phyloP scores from a whole-genome alignment of 2,888 invertebrate species.

The Drosophila atroscutellata region DNA sequence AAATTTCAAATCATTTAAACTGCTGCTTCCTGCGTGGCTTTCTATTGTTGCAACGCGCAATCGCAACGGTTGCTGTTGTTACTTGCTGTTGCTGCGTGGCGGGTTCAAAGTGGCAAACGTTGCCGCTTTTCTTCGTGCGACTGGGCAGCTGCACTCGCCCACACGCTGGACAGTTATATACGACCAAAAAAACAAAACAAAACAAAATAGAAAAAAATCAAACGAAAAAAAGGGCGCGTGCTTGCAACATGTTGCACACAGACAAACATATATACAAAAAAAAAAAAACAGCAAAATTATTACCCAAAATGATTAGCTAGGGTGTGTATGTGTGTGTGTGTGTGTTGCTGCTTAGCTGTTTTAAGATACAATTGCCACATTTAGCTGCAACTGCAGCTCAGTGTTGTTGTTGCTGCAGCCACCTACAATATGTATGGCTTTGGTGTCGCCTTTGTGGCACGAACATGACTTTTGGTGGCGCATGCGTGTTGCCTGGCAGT shows the following conservation, averaged over 20 bases:
- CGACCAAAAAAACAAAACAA: slow-evolving; percentile 19
- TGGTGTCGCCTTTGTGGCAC: slow-evolving; percentile 77
- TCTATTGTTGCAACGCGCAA: slow-evolving; percentile 56
- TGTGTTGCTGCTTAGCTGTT: slow-evolving; percentile 53
- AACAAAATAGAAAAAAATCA: neutral
- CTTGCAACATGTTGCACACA: slow-evolving; percentile 58
- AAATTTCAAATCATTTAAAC: slow-evolving; percentile 71
- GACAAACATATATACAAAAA: slow-evolving; percentile 22
- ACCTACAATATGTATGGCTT: slow-evolving; percentile 78
- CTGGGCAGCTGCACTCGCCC: slow-evolving; percentile 46
- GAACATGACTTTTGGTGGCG: slow-evolving; percentile 80
- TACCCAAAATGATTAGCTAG: slow-evolving; percentile 63
- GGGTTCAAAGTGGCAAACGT: slow-evolving; percentile 58
- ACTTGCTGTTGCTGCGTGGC: slow-evolving; percentile 31
- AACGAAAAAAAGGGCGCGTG: slow-evolving; percentile 55
- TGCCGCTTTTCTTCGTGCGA: slow-evolving; percentile 20
- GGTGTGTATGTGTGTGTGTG: slow-evolving; percentile 26
- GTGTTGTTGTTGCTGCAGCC: slow-evolving; percentile 50
- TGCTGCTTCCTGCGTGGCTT: slow-evolving; percentile 66
- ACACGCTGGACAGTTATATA: slow-evolving; percentile 48
- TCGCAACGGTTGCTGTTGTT: slow-evolving; percentile 11
- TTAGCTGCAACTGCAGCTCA: slow-evolving; percentile 34
- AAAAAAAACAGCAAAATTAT: slow-evolving; percentile 58
- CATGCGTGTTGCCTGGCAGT: slow-evolving; percentile 80
- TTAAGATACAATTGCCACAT: slow-evolving; percentile 58